phyloP scores from a whole-genome alignment of 2,797 vertebrate species.

The Enteromius radiatus region DNA sequence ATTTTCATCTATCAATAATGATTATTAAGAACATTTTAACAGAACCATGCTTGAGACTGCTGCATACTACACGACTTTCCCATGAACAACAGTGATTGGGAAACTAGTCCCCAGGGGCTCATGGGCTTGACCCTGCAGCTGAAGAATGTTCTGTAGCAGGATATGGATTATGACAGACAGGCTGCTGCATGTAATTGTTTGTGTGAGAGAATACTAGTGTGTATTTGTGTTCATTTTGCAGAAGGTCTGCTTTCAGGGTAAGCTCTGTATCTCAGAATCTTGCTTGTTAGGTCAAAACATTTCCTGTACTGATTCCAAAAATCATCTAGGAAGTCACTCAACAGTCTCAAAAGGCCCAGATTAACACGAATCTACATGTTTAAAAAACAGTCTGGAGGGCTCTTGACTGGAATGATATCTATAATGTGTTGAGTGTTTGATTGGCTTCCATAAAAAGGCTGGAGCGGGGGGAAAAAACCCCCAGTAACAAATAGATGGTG shows the following conservation, averaged over 20 bases:
- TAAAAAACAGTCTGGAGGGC: slow-evolving; percentile 13
- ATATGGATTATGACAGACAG: slow-evolving; percentile 22
- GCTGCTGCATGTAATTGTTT: slow-evolving; percentile 24
- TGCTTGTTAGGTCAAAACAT: slow-evolving; percentile 23
- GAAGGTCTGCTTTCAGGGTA: neutral
- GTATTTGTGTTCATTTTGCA: slow-evolving; percentile 24
- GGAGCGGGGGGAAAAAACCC: neutral
- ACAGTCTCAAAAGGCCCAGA: neutral
- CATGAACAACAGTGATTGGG: slow-evolving; percentile 46
- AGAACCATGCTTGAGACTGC: neutral
- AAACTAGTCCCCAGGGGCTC: slow-evolving; percentile 38
- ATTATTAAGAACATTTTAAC: neutral
- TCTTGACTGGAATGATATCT: slow-evolving; percentile 11
- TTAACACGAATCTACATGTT: neutral
- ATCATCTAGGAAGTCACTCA: neutral
- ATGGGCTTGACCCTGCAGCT: slow-evolving; percentile 45
- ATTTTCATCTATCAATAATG: neutral
- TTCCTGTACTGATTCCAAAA: neutral
- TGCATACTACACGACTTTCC: slow-evolving; percentile 43
- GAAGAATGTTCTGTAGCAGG: slow-evolving; percentile 43
- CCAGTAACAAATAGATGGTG: neutral
- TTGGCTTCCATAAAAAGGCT: slow-evolving; percentile 22
- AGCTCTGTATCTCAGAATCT: neutral
- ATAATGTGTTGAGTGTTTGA: slow-evolving; percentile 28
- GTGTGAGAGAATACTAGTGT: neutral